Base-by-base conservation (phyloP, 2,888 invertebrate species). In the Lymantria dispar region DNA sequence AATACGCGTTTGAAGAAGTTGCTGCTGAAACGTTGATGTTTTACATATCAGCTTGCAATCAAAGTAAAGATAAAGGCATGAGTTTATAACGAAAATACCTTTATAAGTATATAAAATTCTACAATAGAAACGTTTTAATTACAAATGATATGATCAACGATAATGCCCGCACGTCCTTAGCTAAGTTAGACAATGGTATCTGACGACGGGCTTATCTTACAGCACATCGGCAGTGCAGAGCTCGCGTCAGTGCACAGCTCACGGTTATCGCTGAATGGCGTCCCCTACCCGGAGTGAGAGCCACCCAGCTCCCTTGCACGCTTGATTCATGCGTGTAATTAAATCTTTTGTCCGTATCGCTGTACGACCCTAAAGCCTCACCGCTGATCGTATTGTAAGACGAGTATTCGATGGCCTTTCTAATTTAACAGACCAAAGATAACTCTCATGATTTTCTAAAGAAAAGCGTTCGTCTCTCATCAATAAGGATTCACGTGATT, bases 321-420 rank as follows among this genome's bases (percentile, higher is more conserved):
- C 84, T 88, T 87, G 87, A 88, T 90, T 87, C 90, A 89, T 87
- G 88, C 89, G 90, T 90, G 84, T 89, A 91, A 91, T 91, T 90
- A 89, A 88, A 87, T 90, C 89, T 89, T 86, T 91, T 88, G 88
- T 89, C 78, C 82, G 80, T 72, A 74, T 74, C 77, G 68, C 70
- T 72, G 68, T 72, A 74, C 77, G 74, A 78, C 79, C 82, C 82
- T 78, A 64, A 67, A 52, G 62, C 65, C 68, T 64, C 70, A 65
- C 67, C 70, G 62, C 74, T 75, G 76, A 80, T 83, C 76, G 70
- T 72, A 77, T 82, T 80, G 81, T 78, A 77, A 80, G 79, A 71
- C 70, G 67, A 70, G 64, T 70, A 72, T 74, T 73, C 73, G 76
- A 81, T 78, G 76, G 75, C 76, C 74, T 78, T 77, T 80, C 75